These are phyloP conservation scores for Trissolcus brochymenae DNA, from an alignment of 2,888 invertebrate species.

Conservation along the genomic window DNA sequence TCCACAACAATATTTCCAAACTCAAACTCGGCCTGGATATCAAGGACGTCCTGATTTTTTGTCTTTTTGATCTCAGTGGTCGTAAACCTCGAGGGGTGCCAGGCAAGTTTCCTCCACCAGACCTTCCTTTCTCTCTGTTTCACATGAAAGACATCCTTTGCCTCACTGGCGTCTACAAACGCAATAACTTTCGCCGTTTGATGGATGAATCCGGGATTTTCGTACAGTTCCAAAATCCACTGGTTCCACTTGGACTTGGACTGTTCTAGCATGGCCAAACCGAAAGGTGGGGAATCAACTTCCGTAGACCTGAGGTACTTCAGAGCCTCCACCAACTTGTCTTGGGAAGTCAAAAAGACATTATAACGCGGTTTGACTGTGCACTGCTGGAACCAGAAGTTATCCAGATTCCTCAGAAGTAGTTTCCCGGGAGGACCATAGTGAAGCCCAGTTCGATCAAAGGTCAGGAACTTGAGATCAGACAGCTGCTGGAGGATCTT, in stretches of 20 bases:
- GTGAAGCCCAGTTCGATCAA: slow-evolving; percentile 63
- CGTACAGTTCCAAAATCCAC: slow-evolving; percentile 45
- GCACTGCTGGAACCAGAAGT: slow-evolving; percentile 78
- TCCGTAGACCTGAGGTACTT: slow-evolving; percentile 56
- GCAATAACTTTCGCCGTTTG: slow-evolving; percentile 64
- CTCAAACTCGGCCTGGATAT: slow-evolving; percentile 82
- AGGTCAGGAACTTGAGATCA: slow-evolving; percentile 61
- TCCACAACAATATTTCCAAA: slow-evolving; percentile 82
- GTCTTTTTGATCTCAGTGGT: slow-evolving; percentile 79
- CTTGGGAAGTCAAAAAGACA: slow-evolving; percentile 73
- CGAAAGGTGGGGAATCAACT: slow-evolving; percentile 65
- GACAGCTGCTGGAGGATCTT: slow-evolving; percentile 63
- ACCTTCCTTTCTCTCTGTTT: slow-evolving; percentile 87
- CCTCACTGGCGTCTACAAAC: slow-evolving; percentile 63
- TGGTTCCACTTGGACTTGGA: slow-evolving; percentile 65
- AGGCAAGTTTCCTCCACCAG: slow-evolving; percentile 89
- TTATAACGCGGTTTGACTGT: slow-evolving; percentile 77
- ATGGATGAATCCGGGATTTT: slow-evolving; percentile 56
- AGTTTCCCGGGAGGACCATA: slow-evolving; percentile 78
- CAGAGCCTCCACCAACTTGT: slow-evolving; percentile 60
- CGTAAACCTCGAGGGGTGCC: slow-evolving; percentile 82
- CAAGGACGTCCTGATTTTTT: slow-evolving; percentile 77
- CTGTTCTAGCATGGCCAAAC: slow-evolving; percentile 64
- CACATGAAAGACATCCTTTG: slow-evolving; percentile 83
- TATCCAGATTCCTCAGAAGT: slow-evolving; percentile 78